phyloP scores from a whole-genome alignment of 2,888 invertebrate genomes.

The Eristalinus sepulchralis region DNA sequence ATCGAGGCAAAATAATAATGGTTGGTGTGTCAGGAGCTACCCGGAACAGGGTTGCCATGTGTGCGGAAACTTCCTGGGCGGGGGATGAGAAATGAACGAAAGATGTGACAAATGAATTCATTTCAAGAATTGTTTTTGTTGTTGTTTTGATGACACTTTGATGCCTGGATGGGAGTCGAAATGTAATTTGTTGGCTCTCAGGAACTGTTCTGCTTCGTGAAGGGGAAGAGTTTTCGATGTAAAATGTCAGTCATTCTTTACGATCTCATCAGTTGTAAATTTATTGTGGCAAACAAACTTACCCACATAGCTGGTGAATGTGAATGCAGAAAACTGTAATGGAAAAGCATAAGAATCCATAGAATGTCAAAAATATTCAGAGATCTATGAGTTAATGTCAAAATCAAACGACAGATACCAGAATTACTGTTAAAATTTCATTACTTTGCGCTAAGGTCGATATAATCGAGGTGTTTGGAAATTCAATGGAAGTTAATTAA shows the following conservation, averaged over 20 bases:
- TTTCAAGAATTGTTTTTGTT: neutral
- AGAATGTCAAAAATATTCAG: too few relatives aligned
- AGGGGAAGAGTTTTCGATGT: neutral
- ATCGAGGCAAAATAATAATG: neutral
- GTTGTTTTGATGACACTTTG: neutral
- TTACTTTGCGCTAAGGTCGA: too few relatives aligned
- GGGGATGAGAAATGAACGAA: neutral
- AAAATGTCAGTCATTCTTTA: neutral
- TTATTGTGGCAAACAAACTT: too few relatives aligned
- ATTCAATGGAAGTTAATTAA: too few relatives aligned
- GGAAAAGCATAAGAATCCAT: too few relatives aligned
- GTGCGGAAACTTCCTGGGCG: neutral
- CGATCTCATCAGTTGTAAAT: neutral
- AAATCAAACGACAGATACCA: too few relatives aligned
- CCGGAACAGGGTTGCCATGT: neutral
- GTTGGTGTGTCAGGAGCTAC: neutral
- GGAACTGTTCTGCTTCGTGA: neutral
- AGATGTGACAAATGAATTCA: neutral
- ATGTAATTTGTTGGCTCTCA: neutral
- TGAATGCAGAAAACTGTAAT: too few relatives aligned
- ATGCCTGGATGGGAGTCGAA: neutral
- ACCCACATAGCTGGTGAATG: too few relatives aligned
- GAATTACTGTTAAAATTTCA: too few relatives aligned
- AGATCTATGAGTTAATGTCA: too few relatives aligned
- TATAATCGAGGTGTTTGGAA: too few relatives aligned